A percentile compares a stretch with the other conserved stretches of the same genome.
phyloP scores from a whole-genome alignment of 2,113 vertebrate species.

The Aegithalos caudatus region DNA sequence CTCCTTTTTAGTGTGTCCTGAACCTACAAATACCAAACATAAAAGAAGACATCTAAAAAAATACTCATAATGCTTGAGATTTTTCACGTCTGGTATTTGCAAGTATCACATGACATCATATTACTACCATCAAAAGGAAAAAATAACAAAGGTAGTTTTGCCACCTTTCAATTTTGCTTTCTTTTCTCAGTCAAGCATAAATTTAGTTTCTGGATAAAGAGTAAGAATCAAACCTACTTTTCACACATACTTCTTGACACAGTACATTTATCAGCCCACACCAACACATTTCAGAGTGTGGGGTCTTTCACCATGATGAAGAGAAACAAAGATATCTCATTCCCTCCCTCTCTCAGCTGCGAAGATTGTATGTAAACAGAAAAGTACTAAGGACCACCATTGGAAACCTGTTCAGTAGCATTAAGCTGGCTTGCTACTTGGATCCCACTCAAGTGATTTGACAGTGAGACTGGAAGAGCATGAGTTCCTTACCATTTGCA shows the following conservation, averaged over 20 bases:
- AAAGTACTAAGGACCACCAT: neutral
- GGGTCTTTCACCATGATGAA: neutral
- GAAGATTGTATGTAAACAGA: neutral
- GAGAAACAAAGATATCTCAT: neutral
- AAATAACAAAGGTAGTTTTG: neutral
- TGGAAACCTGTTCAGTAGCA: neutral
- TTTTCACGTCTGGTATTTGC: neutral
- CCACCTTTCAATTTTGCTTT: neutral
- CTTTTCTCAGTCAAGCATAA: neutral
- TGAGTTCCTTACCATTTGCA: neutral
- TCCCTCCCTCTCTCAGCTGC: neutral
- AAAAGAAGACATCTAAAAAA: neutral
- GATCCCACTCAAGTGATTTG: neutral
- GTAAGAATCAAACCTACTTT: neutral
- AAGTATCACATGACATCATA: neutral
- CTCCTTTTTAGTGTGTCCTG: neutral
- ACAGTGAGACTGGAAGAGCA: neutral
- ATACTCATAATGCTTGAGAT: neutral
- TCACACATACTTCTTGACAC: neutral
- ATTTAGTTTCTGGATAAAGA: neutral
- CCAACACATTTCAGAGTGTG: neutral
- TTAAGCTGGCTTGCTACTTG: neutral
- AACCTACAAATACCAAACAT: neutral
- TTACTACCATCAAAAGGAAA: neutral
- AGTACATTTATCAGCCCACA: fast-evolving